These are phyloP conservation scores for Ursus arctos DNA, from an alignment of 2,113 vertebrate genomes.

Conservation along the genomic window DNA sequence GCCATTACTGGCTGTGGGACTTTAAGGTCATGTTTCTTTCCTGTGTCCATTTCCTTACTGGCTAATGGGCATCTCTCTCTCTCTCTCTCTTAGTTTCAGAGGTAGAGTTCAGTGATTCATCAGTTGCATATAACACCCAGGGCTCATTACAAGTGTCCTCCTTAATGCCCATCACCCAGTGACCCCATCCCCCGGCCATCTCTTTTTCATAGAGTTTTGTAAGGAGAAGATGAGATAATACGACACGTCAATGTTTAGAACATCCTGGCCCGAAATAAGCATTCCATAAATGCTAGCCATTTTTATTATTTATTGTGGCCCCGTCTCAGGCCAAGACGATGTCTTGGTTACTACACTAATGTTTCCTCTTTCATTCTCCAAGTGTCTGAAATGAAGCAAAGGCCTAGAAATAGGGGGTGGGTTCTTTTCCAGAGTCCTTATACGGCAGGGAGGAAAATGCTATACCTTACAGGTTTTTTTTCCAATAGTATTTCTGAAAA, in stretches of 20 bases:
- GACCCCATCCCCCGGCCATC: background rate
- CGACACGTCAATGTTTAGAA: background rate
- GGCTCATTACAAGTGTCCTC: background rate
- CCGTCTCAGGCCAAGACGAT: accelerated
- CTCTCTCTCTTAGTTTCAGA: background rate
- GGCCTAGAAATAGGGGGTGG: background rate
- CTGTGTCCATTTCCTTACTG: background rate
- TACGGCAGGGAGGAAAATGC: background rate
- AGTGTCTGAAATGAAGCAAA: background rate
- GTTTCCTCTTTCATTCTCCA: background rate
- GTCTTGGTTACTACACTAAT: background rate
- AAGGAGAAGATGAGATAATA: background rate
- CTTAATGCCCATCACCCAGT: background rate
- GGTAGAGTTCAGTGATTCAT: background rate
- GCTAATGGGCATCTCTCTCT: background rate
- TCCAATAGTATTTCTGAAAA: background rate
- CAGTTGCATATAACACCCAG: background rate
- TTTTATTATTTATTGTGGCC: too few species aligned
- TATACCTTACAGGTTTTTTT: background rate
- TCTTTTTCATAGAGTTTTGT: background rate
- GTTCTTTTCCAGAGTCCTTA: background rate
- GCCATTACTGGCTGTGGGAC: background rate
- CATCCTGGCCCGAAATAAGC: background rate
- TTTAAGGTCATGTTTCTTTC: background rate
- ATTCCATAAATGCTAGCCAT: background rate